Evolutionary conservation across 1,140 invertebrate genomes (phyloP).

Genomic region (Magallana angulata): DNA sequence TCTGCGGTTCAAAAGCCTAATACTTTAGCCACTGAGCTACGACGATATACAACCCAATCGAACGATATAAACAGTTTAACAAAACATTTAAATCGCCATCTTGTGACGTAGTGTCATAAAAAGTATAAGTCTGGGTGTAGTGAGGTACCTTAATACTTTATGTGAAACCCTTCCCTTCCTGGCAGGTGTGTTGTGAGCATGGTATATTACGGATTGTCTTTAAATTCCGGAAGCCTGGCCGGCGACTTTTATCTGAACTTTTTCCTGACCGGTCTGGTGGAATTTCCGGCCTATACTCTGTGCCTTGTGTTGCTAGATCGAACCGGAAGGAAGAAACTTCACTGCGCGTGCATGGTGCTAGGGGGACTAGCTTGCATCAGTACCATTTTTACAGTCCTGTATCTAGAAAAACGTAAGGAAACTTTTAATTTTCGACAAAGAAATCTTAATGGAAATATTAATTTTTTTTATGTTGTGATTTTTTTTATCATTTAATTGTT

Average conservation of each 20-base stretch:
- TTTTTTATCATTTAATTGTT: background rate
- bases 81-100: too few relatives aligned
- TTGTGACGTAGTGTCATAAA: too few relatives aligned
- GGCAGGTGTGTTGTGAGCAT: conserved; percentile 85
- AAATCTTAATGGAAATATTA: too few relatives aligned
- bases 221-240: conserved; percentile 66
- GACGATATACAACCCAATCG: too few relatives aligned
- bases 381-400: conserved; percentile 64
- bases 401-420: conserved; percentile 56
- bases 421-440: too few relatives aligned
- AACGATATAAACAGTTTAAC: too few relatives aligned
- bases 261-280: conserved; percentile 83
- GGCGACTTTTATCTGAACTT: conserved; percentile 74
- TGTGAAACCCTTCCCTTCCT: background rate
- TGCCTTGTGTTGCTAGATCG: conserved; percentile 64
- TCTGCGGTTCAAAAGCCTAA: too few relatives aligned
- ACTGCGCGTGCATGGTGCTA: conserved; percentile 61
- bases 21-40: too few relatives aligned
- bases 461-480: background rate
- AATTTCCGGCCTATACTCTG: conserved; percentile 84
- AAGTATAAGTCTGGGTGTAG: too few relatives aligned
- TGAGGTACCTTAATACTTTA: background rate
- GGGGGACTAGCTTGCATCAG: conserved; percentile 65
- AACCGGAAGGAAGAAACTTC: conserved; percentile 64
- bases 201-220: conserved; percentile 84